Evolutionary conservation across 2,797 vertebrate genomes (phyloP), one percentile per base, ranked within the genome.

Genomic region (Eulemur mongoz): DNA sequence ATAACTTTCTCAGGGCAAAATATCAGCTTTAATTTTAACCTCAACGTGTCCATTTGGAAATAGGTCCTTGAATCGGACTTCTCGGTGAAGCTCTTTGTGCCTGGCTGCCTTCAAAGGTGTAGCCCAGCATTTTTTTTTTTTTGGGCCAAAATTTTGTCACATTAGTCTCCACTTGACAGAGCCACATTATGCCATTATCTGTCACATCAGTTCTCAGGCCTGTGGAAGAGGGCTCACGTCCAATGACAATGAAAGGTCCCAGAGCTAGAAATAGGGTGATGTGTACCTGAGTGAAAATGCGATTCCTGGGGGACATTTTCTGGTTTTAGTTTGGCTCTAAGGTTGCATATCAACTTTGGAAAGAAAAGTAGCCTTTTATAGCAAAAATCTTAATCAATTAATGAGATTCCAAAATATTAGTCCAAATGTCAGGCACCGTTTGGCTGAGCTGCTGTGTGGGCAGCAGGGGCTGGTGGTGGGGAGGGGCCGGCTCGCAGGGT

Each of bases 211-310:
- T 35, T 95, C 78, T 76, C 88, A 65, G 92, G 84, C 97, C 96
- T 90, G 80, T 20, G 82, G 96, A 97, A 97, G 52, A 97, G 94
- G 96, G 82, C 96, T 98, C 93, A 80, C 85, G 95, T 97, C 96
- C 97, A 97, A 93, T 98, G 97, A 98, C 97, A 98, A 97, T 98
- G 98, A 97, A 90, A 95, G 88, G 92, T 96, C 96, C 85, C 96
- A 22, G 40, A 95, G 80, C 89, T 97, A 79, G 91, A 76, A 91
- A 38, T 32, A 12, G 83, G 85, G 48, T 96, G 72, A 35, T 45
- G 65, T 75, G 43, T 65, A 50, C 50, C 83, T 83, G 84, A 30
- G 95, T 89, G 96, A 79, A 61, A 50, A 61, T 50, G 57, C 2
- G 1, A 78, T 95, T 97, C 57, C 90, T 72, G 54, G 23, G 22